Base-by-base conservation (phyloP, 2,797 vertebrate species). In the Falco novaeseelandiae region DNA sequence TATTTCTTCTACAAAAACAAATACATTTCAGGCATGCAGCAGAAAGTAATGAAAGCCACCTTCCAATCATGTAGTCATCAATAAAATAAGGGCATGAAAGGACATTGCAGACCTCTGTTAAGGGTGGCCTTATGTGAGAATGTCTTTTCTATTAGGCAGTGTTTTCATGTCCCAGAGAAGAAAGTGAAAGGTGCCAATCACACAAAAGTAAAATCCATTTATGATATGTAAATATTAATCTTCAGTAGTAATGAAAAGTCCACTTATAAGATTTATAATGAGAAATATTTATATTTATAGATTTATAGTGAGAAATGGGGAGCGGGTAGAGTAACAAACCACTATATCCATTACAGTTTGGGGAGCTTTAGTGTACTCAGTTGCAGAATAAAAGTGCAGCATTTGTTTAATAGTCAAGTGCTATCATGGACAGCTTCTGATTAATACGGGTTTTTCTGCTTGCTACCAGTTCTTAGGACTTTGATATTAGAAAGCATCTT, bases 41-140 rank as follows among this genome's bases (percentile, higher is more conserved):
- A 82, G 46, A 89, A 92, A 95, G 80, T 9, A 48, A 80, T 90
- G 51, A 94, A 97, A 95, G 3, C 55, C 34, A 59, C 55, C 38
- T 95, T 91, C 14, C 74, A 89, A 80, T 90, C 26, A n/a, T 25
- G 9, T 91, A 94, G 58, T 85, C 46, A 54, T 79, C 44, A 73
- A 66, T 71, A 9, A 61, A 57, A 57, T 69, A 87, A 77, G 8
- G 51, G 11, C n/a, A 73, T 18, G 21, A 79, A 93, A 89, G 72
- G 25, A 72, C 54, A 86, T 30, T n/a, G 23, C 17, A 71, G 44
- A 65, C 23, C 21, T 87, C 46, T 76, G 51, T 48, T 93, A 92
- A 89, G 95, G 32, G 55, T 82, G 29, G 23, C 26, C 25, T 72
- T 44, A 49, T 17, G 8, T 48, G 21, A 38, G 52, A 92, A 69